Evolutionary conservation across 2,797 vertebrate species (phyloP), one percentile per base, ranked within the genome.

Genomic region (Spinibarbus caldwelli): DNA sequence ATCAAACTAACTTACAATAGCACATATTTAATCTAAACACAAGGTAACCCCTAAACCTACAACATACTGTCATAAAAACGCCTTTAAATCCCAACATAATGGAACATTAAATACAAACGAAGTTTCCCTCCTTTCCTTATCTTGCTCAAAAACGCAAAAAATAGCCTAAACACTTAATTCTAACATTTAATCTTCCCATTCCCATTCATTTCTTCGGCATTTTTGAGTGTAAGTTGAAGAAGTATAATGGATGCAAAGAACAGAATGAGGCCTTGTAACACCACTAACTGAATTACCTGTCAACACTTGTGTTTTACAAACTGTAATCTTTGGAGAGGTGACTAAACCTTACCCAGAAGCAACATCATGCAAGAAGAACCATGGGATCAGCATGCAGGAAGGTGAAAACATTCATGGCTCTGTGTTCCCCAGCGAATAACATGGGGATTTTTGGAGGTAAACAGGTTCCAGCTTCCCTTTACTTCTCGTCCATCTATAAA

Each of bases 361-460:
- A 66, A 76, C 45, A 49, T 21, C 26, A 71, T 34, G 38, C 47
- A 72, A 86, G 59, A 8, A 23, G 36, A 36, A 45, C 9, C 64
- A 80, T n/a, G 83, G 64, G 57, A 62, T 72, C 34, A 86, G 86
- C 85, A 80, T 83, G 79, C 67, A 88, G 54, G 26, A 85, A 62
- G 77, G 26, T 88, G 36, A 59, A 43, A 66, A 45, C 4, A 41
- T 21, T 67, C 14, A 72, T 59, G 67, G 31, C 52, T 82, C 49
- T 71, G 78, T 70, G 59, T 57, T 76, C 19, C 36, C 54, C 17
- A 67, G 14, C 5, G 80, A 87, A 29, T 17, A 85, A 67, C 38
- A 88, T 49, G 77, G 89, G 89, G 85, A 90, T 92, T 75, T 83
- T 76, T 78, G 45, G 34, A 70, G 59, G 71, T 78, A 79, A 85